Evolutionary conservation across 2,113 vertebrate species (phyloP).

Genomic region (Ellobius talpinus): DNA sequence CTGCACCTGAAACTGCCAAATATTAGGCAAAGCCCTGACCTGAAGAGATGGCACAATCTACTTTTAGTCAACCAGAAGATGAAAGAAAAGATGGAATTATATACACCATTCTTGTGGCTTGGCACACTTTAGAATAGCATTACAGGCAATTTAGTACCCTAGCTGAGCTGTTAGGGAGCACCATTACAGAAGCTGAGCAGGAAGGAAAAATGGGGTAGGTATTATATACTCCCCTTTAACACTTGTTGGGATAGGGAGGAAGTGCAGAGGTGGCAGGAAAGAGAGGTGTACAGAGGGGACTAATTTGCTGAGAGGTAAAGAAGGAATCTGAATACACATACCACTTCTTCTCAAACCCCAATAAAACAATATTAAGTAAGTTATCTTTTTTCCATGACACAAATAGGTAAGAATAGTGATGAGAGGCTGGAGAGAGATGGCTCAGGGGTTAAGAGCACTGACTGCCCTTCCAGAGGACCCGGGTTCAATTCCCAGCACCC

Average conservation of each 20-base stretch:
- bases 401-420: neutral
- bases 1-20: neutral
- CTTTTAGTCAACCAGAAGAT: neutral
- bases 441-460: no score
- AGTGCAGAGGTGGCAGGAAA: neutral
- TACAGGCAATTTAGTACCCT: neutral
- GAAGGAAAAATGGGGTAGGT: no score
- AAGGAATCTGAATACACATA: neutral
- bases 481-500: no score
- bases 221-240: neutral
- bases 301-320: conserved; percentile 6
- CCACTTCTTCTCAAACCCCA: neutral
- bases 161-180: neutral
- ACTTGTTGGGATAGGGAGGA: neutral
- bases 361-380: neutral
- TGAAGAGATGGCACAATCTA: neutral
- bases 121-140: neutral
- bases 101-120: neutral
- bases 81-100: neutral
- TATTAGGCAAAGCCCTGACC: neutral
- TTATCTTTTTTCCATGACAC: neutral
- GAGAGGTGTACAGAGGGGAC: neutral
- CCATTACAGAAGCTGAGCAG: neutral
- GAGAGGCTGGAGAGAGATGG: no score
- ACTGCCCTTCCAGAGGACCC: no score